Evolutionary conservation across 2,797 vertebrate species (phyloP).

Genomic region (Hoplostethus mediterraneus): DNA sequence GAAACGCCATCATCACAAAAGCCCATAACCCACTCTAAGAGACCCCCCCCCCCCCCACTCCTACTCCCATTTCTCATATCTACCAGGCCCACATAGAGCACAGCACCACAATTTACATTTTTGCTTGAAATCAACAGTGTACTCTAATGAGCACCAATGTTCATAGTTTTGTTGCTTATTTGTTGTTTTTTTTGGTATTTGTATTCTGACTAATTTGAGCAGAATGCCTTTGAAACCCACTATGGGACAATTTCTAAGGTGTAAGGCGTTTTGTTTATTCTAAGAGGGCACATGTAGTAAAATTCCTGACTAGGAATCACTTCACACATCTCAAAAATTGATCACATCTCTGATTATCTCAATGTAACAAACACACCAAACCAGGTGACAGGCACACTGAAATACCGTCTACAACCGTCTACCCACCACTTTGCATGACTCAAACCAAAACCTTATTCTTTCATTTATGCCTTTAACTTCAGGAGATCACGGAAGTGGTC

Average conservation of each 20-base stretch:
- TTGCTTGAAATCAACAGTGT: constrained; percentile 17
- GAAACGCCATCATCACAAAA: constrained; percentile 65
- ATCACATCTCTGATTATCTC: not conserved
- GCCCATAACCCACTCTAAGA: constrained; percentile 34
- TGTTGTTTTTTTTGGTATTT: not conserved
- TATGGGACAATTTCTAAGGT: not conserved
- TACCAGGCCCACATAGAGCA: constrained; percentile 13
- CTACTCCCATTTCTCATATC: constrained; percentile 9
- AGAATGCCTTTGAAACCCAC: not conserved
- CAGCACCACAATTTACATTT: not conserved
- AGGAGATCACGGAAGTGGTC: not conserved
- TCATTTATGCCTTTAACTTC: not conserved
- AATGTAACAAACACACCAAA: not conserved
- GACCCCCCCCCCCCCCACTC: not conserved
- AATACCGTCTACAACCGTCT: not conserved
- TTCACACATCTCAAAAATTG: not conserved
- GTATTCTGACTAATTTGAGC: not conserved
- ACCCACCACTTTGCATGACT: not conserved
- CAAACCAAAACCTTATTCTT: not conserved
- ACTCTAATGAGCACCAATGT: not conserved
- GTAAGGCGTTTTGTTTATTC: not conserved
- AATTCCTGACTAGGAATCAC: not conserved
- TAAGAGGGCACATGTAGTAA: not conserved
- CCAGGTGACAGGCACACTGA: not conserved
- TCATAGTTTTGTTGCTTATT: not conserved